phyloP scores from a whole-genome alignment of 1,140 invertebrate genomes.

The Drosophila kurseongensis region DNA sequence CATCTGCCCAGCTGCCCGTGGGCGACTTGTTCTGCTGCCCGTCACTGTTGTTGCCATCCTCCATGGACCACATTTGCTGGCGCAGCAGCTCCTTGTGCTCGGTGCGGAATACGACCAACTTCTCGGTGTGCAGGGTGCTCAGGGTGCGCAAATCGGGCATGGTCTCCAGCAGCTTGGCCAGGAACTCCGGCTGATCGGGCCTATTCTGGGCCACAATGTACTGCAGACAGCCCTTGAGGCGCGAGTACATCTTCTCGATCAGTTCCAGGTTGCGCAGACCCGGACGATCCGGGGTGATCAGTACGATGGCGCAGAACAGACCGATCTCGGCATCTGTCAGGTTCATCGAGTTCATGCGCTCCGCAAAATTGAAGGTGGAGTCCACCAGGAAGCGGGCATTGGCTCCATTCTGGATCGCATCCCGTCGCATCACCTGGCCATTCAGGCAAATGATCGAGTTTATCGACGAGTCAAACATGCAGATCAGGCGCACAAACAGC shows the following conservation, averaged over 20 bases:
- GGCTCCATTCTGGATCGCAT: constrained; percentile 94
- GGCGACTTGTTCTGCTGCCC: constrained; percentile 85
- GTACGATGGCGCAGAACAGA: constrained; percentile 96
- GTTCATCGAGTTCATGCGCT: constrained; percentile 95
- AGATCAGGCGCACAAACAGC: constrained; percentile 95
- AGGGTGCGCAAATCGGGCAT: constrained; percentile 97
- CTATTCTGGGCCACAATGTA: constrained; percentile 95
- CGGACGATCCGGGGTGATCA: constrained; percentile 96
- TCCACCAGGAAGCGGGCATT: constrained; percentile 97
- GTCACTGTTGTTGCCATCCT: constrained; percentile 85
- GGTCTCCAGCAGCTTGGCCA: constrained; percentile 95
- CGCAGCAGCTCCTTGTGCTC: constrained; percentile 93
- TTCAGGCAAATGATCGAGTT: constrained; percentile 97
- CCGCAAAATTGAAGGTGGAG: constrained; percentile 98
- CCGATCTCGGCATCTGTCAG: constrained; percentile 97
- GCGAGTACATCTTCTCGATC: constrained; percentile 96
- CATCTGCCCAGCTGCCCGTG: constrained; percentile 87
- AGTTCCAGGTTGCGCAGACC: constrained; percentile 96
- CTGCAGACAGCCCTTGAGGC: constrained; percentile 93
- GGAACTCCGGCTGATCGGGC: constrained; percentile 91
- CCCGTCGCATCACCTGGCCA: constrained; percentile 94
- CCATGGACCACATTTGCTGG: constrained; percentile 88
- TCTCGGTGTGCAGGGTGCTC: constrained; percentile 98
- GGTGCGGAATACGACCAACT: constrained; percentile 96
- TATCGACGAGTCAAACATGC: constrained; percentile 96